A percentile compares a stretch with the other conserved stretches of the same genome.
Conservation (phyloP, 2,797 vertebrate genomes). For the Chelmon rostratus region DNA sequence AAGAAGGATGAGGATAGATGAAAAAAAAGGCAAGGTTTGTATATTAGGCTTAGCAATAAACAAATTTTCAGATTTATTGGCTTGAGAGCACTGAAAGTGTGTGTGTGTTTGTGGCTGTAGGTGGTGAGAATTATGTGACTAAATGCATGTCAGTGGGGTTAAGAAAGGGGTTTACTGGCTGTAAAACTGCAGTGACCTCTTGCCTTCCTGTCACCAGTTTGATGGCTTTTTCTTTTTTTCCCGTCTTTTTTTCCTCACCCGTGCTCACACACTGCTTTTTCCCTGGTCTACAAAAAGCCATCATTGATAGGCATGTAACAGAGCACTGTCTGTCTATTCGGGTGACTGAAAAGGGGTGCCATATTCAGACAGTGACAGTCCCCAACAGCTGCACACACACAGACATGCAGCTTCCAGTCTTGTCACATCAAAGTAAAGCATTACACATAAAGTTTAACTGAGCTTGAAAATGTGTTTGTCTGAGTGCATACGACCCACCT, state of each 20-base stretch:
- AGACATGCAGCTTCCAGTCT: slow-evolving; percentile 50
- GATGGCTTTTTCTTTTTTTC: slow-evolving; percentile 23
- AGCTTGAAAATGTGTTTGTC: slow-evolving; percentile 7
- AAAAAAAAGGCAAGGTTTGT: slow-evolving; percentile 19
- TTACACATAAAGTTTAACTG: not conserved
- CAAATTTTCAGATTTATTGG: slow-evolving; percentile 43
- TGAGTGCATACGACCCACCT: slow-evolving; percentile 79
- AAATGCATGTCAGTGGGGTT: slow-evolving; percentile 62
- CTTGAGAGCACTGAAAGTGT: slow-evolving; percentile 20
- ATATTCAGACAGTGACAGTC: slow-evolving; percentile 54
- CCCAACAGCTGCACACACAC: slow-evolving; percentile 67
- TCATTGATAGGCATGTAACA: slow-evolving; percentile 63
- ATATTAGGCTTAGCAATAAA: slow-evolving; percentile 18
- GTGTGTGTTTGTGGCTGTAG: slow-evolving; percentile 40
- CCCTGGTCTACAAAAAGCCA: slow-evolving; percentile 33
- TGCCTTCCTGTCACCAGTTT: slow-evolving; percentile 57
- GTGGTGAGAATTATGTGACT: slow-evolving; percentile 52
- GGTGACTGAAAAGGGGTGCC: slow-evolving; percentile 56
- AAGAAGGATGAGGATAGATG: slow-evolving; percentile 27
- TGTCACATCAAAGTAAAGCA: slow-evolving; percentile 53
- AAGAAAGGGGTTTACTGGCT: slow-evolving; percentile 67
- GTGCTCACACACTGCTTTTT: slow-evolving; percentile 21
- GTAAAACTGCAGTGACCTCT: slow-evolving; percentile 66
- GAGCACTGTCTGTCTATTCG: slow-evolving; percentile 47
- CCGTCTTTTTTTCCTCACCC: not conserved